These are phyloP conservation scores for Aphyosemion australe DNA, from an alignment of 2,113 vertebrate genomes.

Conservation along the genomic window DNA sequence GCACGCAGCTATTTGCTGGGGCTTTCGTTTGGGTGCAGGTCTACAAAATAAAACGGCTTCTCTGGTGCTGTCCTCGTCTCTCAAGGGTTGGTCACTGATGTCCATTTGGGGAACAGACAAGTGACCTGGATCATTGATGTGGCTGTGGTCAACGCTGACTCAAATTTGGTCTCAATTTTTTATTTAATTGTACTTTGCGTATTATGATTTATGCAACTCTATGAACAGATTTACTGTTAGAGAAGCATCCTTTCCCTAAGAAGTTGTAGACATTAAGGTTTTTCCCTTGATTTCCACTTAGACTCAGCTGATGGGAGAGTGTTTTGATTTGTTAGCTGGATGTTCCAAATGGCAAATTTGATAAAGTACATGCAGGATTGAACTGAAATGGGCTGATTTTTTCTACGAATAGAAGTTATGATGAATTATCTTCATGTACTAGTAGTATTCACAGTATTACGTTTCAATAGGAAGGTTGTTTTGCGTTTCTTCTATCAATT, in stretches of 20 bases:
- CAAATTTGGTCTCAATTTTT: conserved; percentile 42
- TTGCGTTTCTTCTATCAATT: conserved; percentile 62
- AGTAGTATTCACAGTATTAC: conserved; percentile 52
- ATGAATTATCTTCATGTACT: conserved; percentile 36
- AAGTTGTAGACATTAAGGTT: conserved; percentile 23
- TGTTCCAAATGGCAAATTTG: conserved; percentile 48
- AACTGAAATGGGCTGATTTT: conserved; percentile 48
- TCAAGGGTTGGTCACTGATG: conserved; percentile 67
- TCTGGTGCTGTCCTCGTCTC: conserved; percentile 78
- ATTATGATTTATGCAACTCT: conserved; percentile 26
- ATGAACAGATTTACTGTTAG: conserved; percentile 27
- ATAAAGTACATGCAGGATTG: conserved; percentile 46
- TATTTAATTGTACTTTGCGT: neutral
- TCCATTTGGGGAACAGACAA: conserved; percentile 61
- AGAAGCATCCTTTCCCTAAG: conserved; percentile 30
- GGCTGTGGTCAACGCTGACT: conserved; percentile 49
- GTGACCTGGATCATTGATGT: conserved; percentile 54
- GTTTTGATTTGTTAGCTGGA: conserved; percentile 43
- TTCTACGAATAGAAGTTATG: conserved; percentile 50
- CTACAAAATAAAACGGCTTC: conserved; percentile 85
- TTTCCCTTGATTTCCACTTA: conserved; percentile 25
- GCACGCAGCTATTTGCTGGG: conserved; percentile 73
- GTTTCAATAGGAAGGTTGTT: conserved; percentile 47
- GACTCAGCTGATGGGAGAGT: conserved; percentile 44
- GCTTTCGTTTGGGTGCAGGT: conserved; percentile 83